Evolutionary conservation across 2,888 invertebrate species (phyloP), one percentile per base, ranked within the genome.

Genomic region (Amitus sp.): DNA sequence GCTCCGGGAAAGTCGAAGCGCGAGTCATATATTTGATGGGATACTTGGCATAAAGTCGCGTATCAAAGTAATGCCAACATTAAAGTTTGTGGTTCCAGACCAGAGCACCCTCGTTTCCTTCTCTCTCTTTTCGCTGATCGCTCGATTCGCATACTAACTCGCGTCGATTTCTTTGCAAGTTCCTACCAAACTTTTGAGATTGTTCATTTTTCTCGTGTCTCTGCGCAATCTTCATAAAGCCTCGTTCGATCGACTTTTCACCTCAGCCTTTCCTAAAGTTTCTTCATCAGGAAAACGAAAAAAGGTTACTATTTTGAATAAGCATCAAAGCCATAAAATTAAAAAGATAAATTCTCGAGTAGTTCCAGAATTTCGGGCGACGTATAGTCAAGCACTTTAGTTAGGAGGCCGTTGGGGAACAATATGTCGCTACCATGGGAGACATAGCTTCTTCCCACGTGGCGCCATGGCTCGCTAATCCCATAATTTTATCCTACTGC

Each of bases 1-100:
- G 63, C 66, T 54, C 66, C 62, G 13, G 56, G 52, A 66, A 57
- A 50, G 69, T 70, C 65, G 66, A 68, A 69, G 66, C 73, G 71
- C 69, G 76, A 77, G 79, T 76, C 79, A 78, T 65, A 62, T 80
- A 80, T 80, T 80, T 80, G 79, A 78, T 80, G 78, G 79, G 77
- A 80, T 81, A 79, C 80, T 80, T 80, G 80, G 78, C 80, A 80
- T 80, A 80, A 81, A 81, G 79, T 80, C 77, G 76, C 75, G 78
- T 80, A 81, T 80, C 80, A 80, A 81, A 81, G 79, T 80, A 80
- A 81, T 80, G 78, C 77, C 73, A 74, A 76, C 80, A 80, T 81
- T 80, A 81, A 81, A 80, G 79, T 80, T 81, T 80, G 81, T 73
- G 80, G 80, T 81, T 80, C 76, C 78, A 80, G 80, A 79, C 71